phyloP scores from a whole-genome alignment of 2,888 invertebrate genomes.

The Thecophora atra region DNA sequence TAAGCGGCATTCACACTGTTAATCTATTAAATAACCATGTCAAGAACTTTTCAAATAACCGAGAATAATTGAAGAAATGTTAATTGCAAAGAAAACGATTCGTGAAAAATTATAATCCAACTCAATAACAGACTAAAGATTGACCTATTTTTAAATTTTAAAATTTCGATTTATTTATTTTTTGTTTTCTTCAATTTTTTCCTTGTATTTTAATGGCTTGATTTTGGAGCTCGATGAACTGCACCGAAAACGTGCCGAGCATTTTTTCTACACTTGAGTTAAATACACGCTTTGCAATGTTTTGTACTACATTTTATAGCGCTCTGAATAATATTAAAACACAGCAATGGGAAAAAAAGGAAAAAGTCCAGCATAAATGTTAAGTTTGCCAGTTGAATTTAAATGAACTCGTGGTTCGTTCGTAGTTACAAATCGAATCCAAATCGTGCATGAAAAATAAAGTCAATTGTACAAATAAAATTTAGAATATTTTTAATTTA shows the following conservation, averaged over 20 bases:
- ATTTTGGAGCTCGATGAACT: background rate
- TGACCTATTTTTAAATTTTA: constrained; percentile 9
- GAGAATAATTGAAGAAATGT: too few relatives aligned
- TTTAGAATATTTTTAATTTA: background rate
- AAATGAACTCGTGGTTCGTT: background rate
- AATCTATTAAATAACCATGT: too few relatives aligned
- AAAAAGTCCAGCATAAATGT: background rate
- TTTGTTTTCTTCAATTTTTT: too few relatives aligned
- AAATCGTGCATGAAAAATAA: too few relatives aligned
- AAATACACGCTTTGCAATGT: background rate
- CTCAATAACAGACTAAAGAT: constrained; percentile 11
- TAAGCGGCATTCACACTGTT: too few relatives aligned
- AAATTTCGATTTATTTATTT: background rate
- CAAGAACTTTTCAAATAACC: too few relatives aligned
- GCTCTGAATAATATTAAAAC: background rate
- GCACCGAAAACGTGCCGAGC: constrained; percentile 21
- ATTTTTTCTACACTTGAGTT: background rate
- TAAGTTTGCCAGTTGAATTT: background rate
- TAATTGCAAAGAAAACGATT: too few relatives aligned
- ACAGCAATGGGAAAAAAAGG: background rate
- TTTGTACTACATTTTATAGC: too few relatives aligned
- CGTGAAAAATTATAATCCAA: background rate
- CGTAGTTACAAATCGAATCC: too few relatives aligned
- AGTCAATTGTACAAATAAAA: background rate
- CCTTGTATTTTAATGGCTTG: too few relatives aligned